Percentiles rank a stretch among this genome's conserved stretches.
Evolutionary conservation across 2,797 vertebrate genomes (phyloP).

Genomic region (Amniataba percoides): DNA sequence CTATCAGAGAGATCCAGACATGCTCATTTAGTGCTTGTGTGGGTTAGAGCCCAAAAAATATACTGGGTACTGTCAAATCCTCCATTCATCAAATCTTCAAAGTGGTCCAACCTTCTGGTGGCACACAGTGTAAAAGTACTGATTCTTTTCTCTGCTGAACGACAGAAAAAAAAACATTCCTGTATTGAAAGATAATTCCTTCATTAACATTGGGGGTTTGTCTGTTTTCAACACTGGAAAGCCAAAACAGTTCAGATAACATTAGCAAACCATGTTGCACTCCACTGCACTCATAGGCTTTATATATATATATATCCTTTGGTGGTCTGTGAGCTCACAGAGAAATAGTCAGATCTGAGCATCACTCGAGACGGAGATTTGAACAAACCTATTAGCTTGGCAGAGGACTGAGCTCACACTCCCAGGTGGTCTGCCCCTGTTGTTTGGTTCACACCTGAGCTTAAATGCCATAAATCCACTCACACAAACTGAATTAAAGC

Average conservation of each 20-base stretch:
- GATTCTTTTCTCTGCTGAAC: not conserved
- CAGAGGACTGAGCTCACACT: not conserved
- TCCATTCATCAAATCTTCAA: not conserved
- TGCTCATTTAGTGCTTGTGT: not conserved
- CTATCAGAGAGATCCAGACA: constrained; percentile 5
- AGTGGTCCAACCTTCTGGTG: not conserved
- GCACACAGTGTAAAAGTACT: not conserved
- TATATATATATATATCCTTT: not conserved
- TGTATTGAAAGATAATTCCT: not conserved
- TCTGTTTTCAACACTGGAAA: not conserved
- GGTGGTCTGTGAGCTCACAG: not conserved
- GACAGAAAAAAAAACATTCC: not conserved
- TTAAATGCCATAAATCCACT: not conserved
- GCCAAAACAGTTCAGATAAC: not conserved
- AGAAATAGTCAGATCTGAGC: not conserved
- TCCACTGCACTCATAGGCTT: not conserved
- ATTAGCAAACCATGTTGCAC: not conserved
- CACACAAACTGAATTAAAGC: not conserved
- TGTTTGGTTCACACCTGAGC: not conserved
- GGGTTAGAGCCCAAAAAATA: not conserved
- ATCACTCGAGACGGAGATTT: not conserved
- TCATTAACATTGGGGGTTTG: not conserved
- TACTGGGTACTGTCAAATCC: not conserved
- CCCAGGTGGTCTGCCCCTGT: no score
- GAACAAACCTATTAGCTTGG: not conserved